A percentile compares a stretch with the other conserved stretches of the same genome.
These are phyloP conservation scores for Desmodus rotundus DNA, from an alignment of 2,113 vertebrate species.

Conservation along the genomic window DNA sequence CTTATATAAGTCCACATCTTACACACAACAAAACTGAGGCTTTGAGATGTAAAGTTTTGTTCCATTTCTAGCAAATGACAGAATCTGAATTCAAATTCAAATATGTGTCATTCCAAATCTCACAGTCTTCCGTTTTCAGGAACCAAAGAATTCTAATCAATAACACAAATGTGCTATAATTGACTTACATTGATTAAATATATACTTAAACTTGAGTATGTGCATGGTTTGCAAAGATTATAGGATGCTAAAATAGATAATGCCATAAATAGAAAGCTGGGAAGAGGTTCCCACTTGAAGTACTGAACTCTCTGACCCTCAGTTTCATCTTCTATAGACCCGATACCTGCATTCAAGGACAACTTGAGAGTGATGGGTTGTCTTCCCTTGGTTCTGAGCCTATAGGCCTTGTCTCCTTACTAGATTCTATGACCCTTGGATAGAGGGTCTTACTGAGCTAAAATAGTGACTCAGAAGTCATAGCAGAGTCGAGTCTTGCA, in stretches of 20 bases:
- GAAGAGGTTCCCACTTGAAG: not conserved
- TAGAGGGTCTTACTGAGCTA: not conserved
- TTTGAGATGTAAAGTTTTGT: not conserved
- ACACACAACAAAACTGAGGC: not conserved
- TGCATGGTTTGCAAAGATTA: not conserved
- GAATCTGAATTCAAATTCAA: conserved; percentile 4
- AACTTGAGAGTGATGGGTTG: not conserved
- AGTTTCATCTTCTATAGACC: not conserved
- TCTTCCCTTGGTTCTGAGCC: not conserved
- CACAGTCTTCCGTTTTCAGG: not conserved
- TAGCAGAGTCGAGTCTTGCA: not conserved
- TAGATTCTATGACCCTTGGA: not conserved
- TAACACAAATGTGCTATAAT: not conserved
- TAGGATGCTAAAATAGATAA: not conserved
- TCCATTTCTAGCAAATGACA: conserved; percentile 33
- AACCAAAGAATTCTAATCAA: conserved; percentile 39
- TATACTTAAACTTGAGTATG: not conserved
- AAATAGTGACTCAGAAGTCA: conserved; percentile 31
- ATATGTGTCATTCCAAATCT: conserved; percentile 11
- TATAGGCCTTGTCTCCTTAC: not conserved
- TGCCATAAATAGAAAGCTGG: not conserved
- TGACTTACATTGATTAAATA: conserved; percentile 17
- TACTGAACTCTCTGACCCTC: not conserved
- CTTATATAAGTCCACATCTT: not conserved
- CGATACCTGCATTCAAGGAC: not conserved